Percentiles rank a stretch among this genome's conserved stretches.
Evolutionary conservation across 2,113 vertebrate genomes (phyloP).

Genomic region (Myiopsitta monachus): DNA sequence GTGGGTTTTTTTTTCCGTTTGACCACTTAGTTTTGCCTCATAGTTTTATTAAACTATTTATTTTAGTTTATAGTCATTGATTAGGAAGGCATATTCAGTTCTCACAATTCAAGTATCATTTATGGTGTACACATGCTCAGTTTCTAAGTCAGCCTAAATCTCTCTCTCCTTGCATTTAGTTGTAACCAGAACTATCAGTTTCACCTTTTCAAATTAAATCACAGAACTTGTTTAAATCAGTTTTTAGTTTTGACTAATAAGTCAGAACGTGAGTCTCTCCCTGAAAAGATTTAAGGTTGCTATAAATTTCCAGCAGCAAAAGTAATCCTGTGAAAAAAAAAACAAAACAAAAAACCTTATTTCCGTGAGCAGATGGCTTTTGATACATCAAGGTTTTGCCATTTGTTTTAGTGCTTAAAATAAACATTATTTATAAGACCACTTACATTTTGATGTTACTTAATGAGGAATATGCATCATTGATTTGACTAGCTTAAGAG

Average conservation of each 20-base stretch:
- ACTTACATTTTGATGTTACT: slow-evolving; percentile 92
- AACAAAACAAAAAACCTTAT: slow-evolving; percentile 5
- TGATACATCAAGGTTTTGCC: slow-evolving; percentile 80
- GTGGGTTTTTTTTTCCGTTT: background rate
- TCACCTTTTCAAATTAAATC: background rate
- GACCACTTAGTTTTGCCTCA: background rate
- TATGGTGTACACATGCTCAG: background rate
- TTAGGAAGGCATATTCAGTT: background rate
- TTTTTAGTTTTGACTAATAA: slow-evolving; percentile 13
- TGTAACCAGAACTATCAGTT: background rate
- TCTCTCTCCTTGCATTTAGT: background rate
- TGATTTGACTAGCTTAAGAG: slow-evolving; percentile 98
- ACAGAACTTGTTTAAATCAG: background rate
- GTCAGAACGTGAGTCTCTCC: background rate
- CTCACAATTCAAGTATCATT: background rate
- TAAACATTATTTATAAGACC: slow-evolving; percentile 97
- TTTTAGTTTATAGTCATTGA: background rate
- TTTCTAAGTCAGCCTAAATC: background rate
- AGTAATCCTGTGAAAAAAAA: slow-evolving; percentile 39
- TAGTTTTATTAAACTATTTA: background rate
- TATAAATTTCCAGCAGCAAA: slow-evolving; percentile 55
- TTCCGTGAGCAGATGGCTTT: slow-evolving; percentile 75
- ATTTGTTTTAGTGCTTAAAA: slow-evolving; percentile 90
- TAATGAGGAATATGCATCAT: slow-evolving; percentile 96
- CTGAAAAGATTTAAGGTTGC: slow-evolving; percentile 39